Evolutionary conservation across 2,888 invertebrate species (phyloP).

Genomic region (Drosophila mettleri): DNA sequence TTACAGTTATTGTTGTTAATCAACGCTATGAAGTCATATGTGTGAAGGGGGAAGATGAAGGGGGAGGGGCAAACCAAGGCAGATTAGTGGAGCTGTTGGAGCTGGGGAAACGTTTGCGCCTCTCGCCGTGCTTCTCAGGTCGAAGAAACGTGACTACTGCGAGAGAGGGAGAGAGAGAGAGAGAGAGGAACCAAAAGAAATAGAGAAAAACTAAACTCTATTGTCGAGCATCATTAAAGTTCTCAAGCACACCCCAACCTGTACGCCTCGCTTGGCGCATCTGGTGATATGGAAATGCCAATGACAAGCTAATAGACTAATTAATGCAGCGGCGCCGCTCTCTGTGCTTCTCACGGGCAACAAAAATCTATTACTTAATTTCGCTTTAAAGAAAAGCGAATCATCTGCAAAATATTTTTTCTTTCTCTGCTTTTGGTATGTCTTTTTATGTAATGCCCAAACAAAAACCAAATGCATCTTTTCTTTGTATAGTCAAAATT

Average conservation of each 20-base stretch:
- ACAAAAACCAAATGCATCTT: slow-evolving; percentile 34
- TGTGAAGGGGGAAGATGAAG: no score
- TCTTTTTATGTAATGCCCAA: slow-evolving; percentile 65
- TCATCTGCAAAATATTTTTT: slow-evolving; percentile 9
- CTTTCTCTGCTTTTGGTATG: slow-evolving; percentile 16
- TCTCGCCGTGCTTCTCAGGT: slow-evolving; percentile 24
- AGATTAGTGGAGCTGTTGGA: slow-evolving; percentile 4
- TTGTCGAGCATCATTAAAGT: no score
- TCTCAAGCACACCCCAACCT: background rate
- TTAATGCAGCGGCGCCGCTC: background rate
- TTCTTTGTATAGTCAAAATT: slow-evolving; percentile 67
- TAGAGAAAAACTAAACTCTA: no score
- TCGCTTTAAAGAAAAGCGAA: slow-evolving; percentile 59
- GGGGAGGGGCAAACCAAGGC: background rate
- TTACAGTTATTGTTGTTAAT: slow-evolving; percentile 57
- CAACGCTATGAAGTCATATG: slow-evolving; percentile 39
- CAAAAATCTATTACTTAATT: slow-evolving; percentile 71
- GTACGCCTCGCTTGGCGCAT: background rate
- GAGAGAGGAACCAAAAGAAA: background rate
- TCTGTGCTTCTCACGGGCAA: slow-evolving; percentile 1
- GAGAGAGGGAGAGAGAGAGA: background rate
- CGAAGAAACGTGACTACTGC: background rate
- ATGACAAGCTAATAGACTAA: background rate
- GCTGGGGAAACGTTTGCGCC: background rate
- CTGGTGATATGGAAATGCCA: background rate